Conservation (phyloP, 2,113 vertebrate species). For the Microtus richardsoni region DNA sequence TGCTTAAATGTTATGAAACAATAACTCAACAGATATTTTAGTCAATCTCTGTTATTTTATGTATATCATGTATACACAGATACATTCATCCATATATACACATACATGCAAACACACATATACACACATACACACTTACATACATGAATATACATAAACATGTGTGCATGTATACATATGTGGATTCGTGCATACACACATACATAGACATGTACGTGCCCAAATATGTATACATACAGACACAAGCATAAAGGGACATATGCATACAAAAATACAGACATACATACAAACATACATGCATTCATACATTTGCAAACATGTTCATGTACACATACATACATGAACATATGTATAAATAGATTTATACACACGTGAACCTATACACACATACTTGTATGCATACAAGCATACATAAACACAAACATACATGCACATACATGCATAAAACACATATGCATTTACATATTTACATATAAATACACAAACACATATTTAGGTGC, state of each 20-base stretch:
- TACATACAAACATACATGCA: neutral
- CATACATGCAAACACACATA: neutral
- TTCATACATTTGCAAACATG: neutral
- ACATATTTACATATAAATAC: neutral
- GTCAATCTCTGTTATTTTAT: neutral
- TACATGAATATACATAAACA: neutral
- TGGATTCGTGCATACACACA: neutral
- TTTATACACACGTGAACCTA: fast-evolving
- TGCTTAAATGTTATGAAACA: neutral
- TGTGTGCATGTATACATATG: neutral
- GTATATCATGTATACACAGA: neutral
- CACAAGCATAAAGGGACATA: neutral
- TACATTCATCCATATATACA: neutral
- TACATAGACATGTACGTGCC: neutral
- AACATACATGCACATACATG: neutral
- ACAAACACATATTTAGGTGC: neutral
- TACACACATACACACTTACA: neutral
- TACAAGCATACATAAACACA: neutral
- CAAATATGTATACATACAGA: neutral
- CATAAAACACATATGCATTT: neutral
- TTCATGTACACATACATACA: neutral
- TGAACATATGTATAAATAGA: neutral
- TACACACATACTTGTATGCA: neutral
- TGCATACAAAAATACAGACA: neutral
- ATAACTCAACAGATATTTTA: neutral